Evolutionary conservation across 2,888 invertebrate species (phyloP), one percentile per base, ranked within the genome.

Genomic region (Epirrhoe alternata): DNA sequence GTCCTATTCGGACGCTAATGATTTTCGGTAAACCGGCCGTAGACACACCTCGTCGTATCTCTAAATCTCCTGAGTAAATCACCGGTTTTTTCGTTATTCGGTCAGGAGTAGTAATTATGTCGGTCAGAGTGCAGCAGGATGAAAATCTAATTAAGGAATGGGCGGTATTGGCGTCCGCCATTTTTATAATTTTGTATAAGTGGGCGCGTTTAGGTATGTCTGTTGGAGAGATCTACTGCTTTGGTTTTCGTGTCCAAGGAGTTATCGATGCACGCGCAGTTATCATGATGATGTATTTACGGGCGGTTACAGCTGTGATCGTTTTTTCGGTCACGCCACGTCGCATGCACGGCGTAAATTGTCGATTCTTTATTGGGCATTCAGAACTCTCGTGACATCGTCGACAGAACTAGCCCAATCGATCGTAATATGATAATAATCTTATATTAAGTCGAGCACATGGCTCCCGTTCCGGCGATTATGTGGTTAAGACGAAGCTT

Each of bases 91-190:
- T 81, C 88, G 87, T 89, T 87, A 87, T 77, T 87, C 88, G 87
- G 88, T 86, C 89, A 87, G 86, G 88, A 89, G 88, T 89, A 86
- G 89, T 91, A 90, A 92, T 92, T 92, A 92, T 89, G 85, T 90
- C 90, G 92, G 93, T 93, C 92, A 92, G 90, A 92, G 92, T 92
- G 93, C 93, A 93, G 86, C 85, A 80, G 86, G 85, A 89, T 86
- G 87, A 86, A 88, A 93, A 92, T 89, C 91, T 92, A 91, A 93
- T 93, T 92, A 93, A 89, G 86, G 87, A 85, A 83, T 87, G 88
- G 93, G 93, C 89, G 90, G 81, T 70, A 70, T 76, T 79, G 83
- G 88, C 85, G 85, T 81, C 84, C 77, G 83, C 85, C 79, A 82
- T 86, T 86, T 85, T 84, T 75, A 77, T 84, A 56, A 80, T 82